A percentile compares a stretch with the other conserved stretches of the same genome.
Evolutionary conservation across 1,140 invertebrate species (phyloP).

Genomic region (Drosophila quadrilineata): DNA sequence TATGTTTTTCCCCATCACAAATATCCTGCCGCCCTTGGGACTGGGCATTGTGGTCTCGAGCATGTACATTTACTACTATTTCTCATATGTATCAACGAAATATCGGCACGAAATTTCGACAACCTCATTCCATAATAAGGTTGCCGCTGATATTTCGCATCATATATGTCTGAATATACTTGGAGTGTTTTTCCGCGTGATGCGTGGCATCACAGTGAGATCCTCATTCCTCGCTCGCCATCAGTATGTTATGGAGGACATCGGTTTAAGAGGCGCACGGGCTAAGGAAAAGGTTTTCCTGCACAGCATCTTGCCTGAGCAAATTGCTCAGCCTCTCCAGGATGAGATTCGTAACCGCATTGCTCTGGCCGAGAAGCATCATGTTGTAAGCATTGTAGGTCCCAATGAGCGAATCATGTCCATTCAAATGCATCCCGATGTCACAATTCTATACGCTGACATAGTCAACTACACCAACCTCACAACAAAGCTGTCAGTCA

Average conservation of each 20-base stretch:
- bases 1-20: conserved; percentile 88
- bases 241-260: conserved; percentile 91
- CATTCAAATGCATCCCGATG: conserved; percentile 92
- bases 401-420: conserved; percentile 90
- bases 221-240: conserved; percentile 92
- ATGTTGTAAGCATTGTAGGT: conserved; percentile 29
- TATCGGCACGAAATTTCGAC: conserved; percentile 43
- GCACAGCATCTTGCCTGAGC: conserved; percentile 92
- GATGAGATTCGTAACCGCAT: conserved; percentile 88
- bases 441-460: conserved; percentile 97
- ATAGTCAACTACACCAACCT: conserved; percentile 97
- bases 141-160: conserved; percentile 87
- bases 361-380: conserved; percentile 59
- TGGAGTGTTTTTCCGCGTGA: conserved; percentile 91
- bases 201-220: conserved; percentile 92
- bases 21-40: conserved; percentile 84
- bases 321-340: conserved; percentile 90
- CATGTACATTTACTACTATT: conserved; percentile 84
- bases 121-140: conserved; percentile 31
- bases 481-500: conserved; percentile 90
- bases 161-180: conserved; percentile 89
- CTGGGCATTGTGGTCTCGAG: conserved; percentile 85
- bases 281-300: conserved; percentile 93
- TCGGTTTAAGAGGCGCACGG: conserved; percentile 90
- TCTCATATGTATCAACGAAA: conserved; percentile 83